Evolutionary conservation across 2,797 vertebrate species (phyloP), one percentile per base, ranked within the genome.

Genomic region (Sebastolobus alascanus): DNA sequence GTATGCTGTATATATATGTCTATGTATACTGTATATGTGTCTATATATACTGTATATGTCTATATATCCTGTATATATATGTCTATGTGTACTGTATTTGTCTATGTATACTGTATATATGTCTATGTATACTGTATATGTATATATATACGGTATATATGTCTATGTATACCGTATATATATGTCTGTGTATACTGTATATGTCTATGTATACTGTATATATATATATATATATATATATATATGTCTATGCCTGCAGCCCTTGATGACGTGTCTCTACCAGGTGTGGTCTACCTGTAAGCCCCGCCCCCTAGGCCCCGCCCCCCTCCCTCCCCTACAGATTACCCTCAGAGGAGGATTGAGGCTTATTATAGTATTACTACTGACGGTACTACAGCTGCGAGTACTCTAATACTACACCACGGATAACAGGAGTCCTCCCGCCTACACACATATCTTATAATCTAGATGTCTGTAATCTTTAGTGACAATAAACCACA

Each of bases 231-330:
- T 31, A 31, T 5, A 31, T n/a, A n/a, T n/a, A n/a, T 33, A 33
- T 33, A 6, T 33, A 33, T 33, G 35, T 37, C 35, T 37, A 2
- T 37, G 35, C 46, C 70, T 68, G 27, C 27, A n/a, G 31, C 20
- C 27, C 16, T 9, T 66, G 6, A 8, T 84, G 77, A 82, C 52
- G n/a, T 9, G 0, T 0, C 5, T 25, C 16, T 11, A 10, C 0
- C 22, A 82, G 84, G 83, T 58, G 77, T 68, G 73, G 59, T 72
- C 22, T 73, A 92, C 89, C 87, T 90, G 64, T 56, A 78, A 43
- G 72, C 84, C 78, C 59, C 88, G 85, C 90, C 92, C 84, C 50
- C 63, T n/a, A n/a, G n/a, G n/a, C n/a, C n/a, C n/a, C n/a, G n/a
- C 22, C 86, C 88, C 88, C 75, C 40, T 11, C 18, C 61, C 22